Conservation (phyloP, 2,113 vertebrate species). For the Hypocryptadius cinnamomeus region DNA sequence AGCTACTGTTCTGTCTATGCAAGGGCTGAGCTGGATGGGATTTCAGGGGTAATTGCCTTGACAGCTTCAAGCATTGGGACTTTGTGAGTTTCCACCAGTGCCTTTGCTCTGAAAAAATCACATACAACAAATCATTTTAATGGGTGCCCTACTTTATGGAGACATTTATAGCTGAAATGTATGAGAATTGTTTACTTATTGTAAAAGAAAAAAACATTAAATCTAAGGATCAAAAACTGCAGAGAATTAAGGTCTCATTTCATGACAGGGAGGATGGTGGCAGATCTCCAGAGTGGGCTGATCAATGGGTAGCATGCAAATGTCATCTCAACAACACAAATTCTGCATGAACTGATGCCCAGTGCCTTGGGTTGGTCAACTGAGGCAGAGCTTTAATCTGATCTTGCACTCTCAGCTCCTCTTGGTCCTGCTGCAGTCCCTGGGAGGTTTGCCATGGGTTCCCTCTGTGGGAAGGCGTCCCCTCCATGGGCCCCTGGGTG, state of each 20-base stretch:
- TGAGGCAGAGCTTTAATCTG: background rate
- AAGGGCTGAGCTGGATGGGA: slow-evolving; percentile 9
- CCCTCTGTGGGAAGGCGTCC: background rate
- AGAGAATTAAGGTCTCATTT: background rate
- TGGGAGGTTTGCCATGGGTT: background rate
- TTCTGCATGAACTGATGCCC: background rate
- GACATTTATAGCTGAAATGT: slow-evolving; percentile 24
- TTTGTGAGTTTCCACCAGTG: slow-evolving; percentile 37
- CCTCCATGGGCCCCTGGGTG: background rate
- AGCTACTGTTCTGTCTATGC: slow-evolving; percentile 42
- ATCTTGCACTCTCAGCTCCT: background rate
- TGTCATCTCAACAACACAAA: background rate
- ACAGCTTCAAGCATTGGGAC: slow-evolving; percentile 35
- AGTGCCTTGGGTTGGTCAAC: background rate
- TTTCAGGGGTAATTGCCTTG: slow-evolving; percentile 44
- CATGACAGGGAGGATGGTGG: background rate
- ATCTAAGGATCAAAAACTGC: background rate
- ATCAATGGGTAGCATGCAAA: background rate
- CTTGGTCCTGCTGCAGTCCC: background rate
- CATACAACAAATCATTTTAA: slow-evolving; percentile 62
- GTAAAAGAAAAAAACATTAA: background rate
- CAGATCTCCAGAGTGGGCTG: background rate
- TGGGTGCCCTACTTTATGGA: slow-evolving; percentile 38
- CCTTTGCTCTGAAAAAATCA: slow-evolving; percentile 28
- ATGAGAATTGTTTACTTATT: slow-evolving; percentile 10